Conservation (phyloP, 2,113 vertebrate species). For the Pangasianodon hypophthalmus region DNA sequence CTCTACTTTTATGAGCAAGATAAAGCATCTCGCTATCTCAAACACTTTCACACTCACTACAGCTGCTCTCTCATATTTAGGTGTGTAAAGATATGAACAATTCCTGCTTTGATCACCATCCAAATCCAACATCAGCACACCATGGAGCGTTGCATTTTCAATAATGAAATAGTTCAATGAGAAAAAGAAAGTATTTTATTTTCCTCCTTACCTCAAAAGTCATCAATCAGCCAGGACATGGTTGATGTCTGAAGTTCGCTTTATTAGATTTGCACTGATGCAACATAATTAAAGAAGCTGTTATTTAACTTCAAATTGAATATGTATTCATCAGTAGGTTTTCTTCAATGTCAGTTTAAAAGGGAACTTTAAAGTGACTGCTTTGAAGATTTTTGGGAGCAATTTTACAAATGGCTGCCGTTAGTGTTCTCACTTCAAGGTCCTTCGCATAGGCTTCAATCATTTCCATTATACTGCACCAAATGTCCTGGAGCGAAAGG, state of each 20-base stretch:
- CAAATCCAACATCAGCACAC: background rate
- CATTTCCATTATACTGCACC: background rate
- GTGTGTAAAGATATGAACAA: background rate
- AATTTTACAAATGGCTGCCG: background rate
- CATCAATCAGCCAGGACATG: background rate
- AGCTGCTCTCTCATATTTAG: background rate
- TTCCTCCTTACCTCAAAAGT: background rate
- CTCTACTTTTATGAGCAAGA: background rate
- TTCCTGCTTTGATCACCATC: background rate
- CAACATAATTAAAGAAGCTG: no score
- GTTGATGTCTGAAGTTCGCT: background rate
- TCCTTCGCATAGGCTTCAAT: background rate
- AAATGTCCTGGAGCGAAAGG: background rate
- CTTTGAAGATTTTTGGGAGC: background rate
- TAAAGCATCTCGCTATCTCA: background rate
- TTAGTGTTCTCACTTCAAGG: background rate
- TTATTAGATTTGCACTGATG: background rate
- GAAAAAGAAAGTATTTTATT: background rate
- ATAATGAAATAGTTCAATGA: background rate
- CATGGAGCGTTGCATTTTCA: background rate
- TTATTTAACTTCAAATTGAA: background rate
- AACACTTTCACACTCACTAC: background rate
- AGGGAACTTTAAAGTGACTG: background rate
- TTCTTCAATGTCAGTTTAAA: background rate
- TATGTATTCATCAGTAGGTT: background rate